These are phyloP conservation scores for Carassius carassius DNA, from an alignment of 2,113 vertebrate genomes.

Conservation along the genomic window DNA sequence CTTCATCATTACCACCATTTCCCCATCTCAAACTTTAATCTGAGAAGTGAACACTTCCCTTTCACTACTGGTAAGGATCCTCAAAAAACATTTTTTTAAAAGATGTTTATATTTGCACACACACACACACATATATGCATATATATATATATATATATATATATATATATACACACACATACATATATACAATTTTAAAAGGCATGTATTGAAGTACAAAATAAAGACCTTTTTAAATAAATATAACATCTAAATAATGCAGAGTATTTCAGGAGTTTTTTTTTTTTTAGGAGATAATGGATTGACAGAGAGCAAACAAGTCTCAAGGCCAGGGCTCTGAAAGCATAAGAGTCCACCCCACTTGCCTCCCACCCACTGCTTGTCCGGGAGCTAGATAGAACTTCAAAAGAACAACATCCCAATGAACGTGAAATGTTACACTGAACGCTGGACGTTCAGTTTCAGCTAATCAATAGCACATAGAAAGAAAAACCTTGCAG, in stretches of 20 bases:
- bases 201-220: not conserved
- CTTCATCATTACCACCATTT: not conserved
- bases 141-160: no score
- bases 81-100: no score
- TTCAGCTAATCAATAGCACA: conserved; percentile 85
- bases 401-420: conserved; percentile 84
- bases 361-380: conserved; percentile 54
- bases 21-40: not conserved
- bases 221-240: not conserved
- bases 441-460: conserved; percentile 87
- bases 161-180: no score
- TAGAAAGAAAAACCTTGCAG: conserved; percentile 83
- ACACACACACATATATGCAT: no score
- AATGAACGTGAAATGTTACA: conserved; percentile 80
- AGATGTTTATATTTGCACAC: no score
- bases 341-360: conserved; percentile 36
- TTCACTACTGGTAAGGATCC: conserved; percentile 5
- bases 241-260: not conserved
- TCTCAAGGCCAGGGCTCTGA: conserved; percentile 46
- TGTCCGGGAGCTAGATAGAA: conserved; percentile 71
- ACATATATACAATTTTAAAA: no score
- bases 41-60: not conserved
- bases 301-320: conserved; percentile 41
- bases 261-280: not conserved
- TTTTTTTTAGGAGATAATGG: conserved; percentile 39